Percentiles rank a stretch among this genome's conserved stretches.
phyloP scores from a whole-genome alignment of 1,140 invertebrate genomes.

The Vanessa tameamea region DNA sequence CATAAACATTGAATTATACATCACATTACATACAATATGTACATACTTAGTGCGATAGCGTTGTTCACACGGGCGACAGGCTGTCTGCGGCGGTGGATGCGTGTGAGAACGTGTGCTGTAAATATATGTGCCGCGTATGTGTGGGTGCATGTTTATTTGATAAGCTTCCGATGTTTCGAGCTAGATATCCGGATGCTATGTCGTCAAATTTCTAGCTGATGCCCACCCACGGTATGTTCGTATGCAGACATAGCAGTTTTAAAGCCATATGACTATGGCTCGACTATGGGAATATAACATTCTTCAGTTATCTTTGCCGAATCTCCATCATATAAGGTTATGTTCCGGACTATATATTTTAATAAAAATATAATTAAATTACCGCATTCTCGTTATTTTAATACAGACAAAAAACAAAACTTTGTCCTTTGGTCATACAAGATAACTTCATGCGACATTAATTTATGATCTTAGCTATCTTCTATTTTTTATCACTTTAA shows the following conservation, averaged over 20 bases:
- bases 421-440: no score
- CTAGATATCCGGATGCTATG: slow-evolving; percentile 72
- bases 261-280: not conserved
- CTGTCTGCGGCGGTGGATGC: slow-evolving; percentile 70
- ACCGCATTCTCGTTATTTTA: not conserved
- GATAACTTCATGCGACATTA: no score
- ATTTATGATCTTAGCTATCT: not conserved
- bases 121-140: slow-evolving; percentile 62
- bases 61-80: slow-evolving; percentile 77
- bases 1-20: slow-evolving; percentile 72
- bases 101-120: slow-evolving; percentile 65
- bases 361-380: no score
- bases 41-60: slow-evolving; percentile 72
- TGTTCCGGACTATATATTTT: not conserved
- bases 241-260: slow-evolving; percentile 35
- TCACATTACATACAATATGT: slow-evolving; percentile 62
- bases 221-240: slow-evolving; percentile 57
- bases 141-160: slow-evolving; percentile 73
- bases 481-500: not conserved
- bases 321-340: not conserved
- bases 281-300: slow-evolving; percentile 3
- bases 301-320: not conserved
- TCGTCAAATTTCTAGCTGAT: slow-evolving; percentile 65
- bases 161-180: slow-evolving; percentile 76
- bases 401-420: not conserved